Base-by-base conservation (phyloP, 2,888 invertebrate species). In the Diabrotica balteata region DNA sequence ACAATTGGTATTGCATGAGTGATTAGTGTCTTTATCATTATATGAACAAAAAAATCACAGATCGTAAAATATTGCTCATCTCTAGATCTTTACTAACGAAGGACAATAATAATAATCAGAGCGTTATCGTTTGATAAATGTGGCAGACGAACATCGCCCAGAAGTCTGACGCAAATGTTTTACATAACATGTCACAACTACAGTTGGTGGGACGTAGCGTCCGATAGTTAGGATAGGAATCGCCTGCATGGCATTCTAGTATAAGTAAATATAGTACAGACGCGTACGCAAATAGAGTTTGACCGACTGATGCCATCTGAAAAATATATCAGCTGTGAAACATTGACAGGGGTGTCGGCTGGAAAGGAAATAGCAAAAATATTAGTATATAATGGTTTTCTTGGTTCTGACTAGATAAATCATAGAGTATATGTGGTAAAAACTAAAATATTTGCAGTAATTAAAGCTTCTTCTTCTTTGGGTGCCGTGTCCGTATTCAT, bases 251-350 rank as follows among this genome's bases (percentile, higher is more conserved):
- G 69, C 73, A 75, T 74, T 75, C 74, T 70, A 68, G 64, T 66
- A 51, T 53, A 63, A 64, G 69, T 77, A 75, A 75, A 70, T 77
- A 76, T 77, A 77, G 77, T 74, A 70, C 73, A 74, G 73, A 74
- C 75, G 17, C 50, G 71, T 59, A 73, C 76, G 64, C 68, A 74
- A 78, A 78, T 76, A 76, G 63, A 72, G 70, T 74, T 72, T 73
- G 75, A 76, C 74, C 75, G 76, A 77, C 75, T 77, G 76, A 57
- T 55, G 57, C 75, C 77, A 74, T 68, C 75, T 77, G 79, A 80
- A 79, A 80, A 79, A 79, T 79, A 74, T 68, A 79, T 79, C 80
- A 80, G 79, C 79, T 79, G 79, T 77, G 74, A 72, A 64, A 60
- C 61, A 55, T 51, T 47, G 61, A 52, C 62, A 62, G 62, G 55